These are phyloP conservation scores for Glomeris marginata DNA, from an alignment of 2,888 invertebrate species.

Conservation along the genomic window DNA sequence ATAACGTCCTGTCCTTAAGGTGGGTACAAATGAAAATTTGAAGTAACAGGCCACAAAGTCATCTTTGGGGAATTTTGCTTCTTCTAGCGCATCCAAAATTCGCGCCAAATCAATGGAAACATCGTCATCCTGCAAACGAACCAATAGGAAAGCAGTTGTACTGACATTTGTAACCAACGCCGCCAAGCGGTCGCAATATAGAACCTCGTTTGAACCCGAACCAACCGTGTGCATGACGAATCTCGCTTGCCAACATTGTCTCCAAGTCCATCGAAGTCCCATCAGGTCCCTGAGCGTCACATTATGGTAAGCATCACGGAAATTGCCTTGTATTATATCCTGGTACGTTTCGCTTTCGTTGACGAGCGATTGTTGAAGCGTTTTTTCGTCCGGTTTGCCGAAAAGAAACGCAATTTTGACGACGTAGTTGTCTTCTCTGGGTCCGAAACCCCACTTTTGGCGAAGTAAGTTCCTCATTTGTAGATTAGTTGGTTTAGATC, in stretches of 20 bases:
- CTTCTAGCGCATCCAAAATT: too few species aligned
- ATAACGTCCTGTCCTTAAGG: too few species aligned
- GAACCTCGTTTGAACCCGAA: too few species aligned
- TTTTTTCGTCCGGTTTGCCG: neutral
- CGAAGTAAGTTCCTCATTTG: constrained; percentile 7
- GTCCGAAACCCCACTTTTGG: constrained; percentile 7
- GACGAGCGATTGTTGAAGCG: constrained; percentile 3
- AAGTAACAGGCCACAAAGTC: too few species aligned
- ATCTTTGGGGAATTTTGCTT: too few species aligned
- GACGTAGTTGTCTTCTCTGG: neutral
- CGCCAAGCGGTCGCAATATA: too few species aligned
- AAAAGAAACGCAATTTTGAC: constrained; percentile 9
- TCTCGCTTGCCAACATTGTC: constrained; percentile 8
- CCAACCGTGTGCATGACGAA: constrained; percentile 7
- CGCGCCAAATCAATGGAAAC: too few species aligned
- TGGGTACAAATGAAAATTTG: too few species aligned
- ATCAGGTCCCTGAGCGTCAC: constrained; percentile 11
- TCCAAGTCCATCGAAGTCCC: constrained; percentile 12
- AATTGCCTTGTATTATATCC: constrained; percentile 11
- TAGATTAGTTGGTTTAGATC: constrained; percentile 7
- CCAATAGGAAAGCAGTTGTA: too few species aligned
- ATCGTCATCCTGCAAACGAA: too few species aligned
- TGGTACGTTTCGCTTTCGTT: constrained; percentile 5
- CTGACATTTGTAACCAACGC: too few species aligned
- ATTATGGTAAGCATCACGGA: constrained; percentile 9